Percentiles rank a stretch among this genome's conserved stretches.
These are phyloP conservation scores for Eucidaris tribuloides DNA, from an alignment of 35 echinoderm and acorn worm genomes.

Conservation along the genomic window DNA sequence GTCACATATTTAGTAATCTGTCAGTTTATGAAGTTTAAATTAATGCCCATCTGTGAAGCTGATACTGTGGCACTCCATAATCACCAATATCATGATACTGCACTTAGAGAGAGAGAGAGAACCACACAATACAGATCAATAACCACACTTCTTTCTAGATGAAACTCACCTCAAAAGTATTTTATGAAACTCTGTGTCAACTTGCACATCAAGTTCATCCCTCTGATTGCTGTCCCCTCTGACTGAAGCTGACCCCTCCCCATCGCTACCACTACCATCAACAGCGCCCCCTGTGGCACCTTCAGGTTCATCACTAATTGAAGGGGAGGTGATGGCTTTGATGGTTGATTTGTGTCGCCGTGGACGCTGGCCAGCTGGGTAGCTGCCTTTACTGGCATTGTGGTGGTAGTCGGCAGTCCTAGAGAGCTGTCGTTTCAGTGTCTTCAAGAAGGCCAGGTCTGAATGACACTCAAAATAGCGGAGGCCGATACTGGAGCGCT, in stretches of 20 bases:
- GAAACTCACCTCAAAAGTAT: background rate
- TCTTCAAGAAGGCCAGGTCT: slow-evolving; percentile 68
- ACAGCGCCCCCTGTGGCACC: slow-evolving; percentile 1
- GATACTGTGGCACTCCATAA: too few species aligned
- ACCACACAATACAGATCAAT: too few species aligned
- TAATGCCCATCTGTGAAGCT: too few species aligned
- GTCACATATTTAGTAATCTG: too few species aligned
- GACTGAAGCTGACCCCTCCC: slow-evolving; percentile 23
- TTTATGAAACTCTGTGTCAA: background rate
- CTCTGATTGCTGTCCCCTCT: background rate
- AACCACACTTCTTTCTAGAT: too few species aligned
- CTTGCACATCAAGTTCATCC: background rate
- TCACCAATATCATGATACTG: too few species aligned
- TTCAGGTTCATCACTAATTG: background rate
- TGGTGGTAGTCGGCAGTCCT: slow-evolving; percentile 79
- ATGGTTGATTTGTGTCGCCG: slow-evolving; percentile 1
- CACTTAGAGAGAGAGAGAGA: too few species aligned
- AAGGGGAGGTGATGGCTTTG: background rate
- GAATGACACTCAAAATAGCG: slow-evolving; percentile 61
- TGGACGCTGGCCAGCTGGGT: slow-evolving; percentile 3
- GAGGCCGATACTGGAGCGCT: slow-evolving; percentile 66
- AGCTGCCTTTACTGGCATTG: slow-evolving; percentile 45
- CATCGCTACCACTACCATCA: slow-evolving; percentile 4
- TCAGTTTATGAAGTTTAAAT: too few species aligned
- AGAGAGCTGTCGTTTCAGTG: slow-evolving; percentile 60